These are phyloP conservation scores for Hucho hucho DNA, from an alignment of 2,113 vertebrate genomes.

Conservation along the genomic window DNA sequence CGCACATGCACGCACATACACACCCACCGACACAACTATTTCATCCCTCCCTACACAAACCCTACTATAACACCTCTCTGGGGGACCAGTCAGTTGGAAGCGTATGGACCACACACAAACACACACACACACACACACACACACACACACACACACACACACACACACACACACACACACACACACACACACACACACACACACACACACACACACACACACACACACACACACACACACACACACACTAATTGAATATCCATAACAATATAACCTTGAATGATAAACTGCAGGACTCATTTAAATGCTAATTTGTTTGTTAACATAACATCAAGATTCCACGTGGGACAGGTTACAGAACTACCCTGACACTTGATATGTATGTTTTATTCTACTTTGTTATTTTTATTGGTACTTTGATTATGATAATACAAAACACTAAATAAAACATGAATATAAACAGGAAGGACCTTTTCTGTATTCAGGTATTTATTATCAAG, in stretches of 20 bases:
- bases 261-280: constrained; percentile 84
- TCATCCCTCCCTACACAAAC: constrained; percentile 64
- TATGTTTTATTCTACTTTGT: constrained; percentile 81
- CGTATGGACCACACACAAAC: constrained; percentile 59
- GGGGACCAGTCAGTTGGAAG: constrained; percentile 68
- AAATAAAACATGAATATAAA: constrained; percentile 84
- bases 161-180: constrained; percentile 35
- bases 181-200: constrained; percentile 18
- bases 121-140: constrained; percentile 17
- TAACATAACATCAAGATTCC: constrained; percentile 83
- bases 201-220: constrained; percentile 40
- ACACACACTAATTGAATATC: constrained; percentile 77
- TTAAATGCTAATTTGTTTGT: constrained; percentile 87
- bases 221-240: constrained; percentile 20
- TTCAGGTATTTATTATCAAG: constrained; percentile 72
- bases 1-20: constrained; percentile 32
- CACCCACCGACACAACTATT: constrained; percentile 33
- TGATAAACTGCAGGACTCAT: constrained; percentile 81
- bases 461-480: constrained; percentile 75
- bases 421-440: constrained; percentile 83
- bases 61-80: constrained; percentile 69
- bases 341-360: constrained; percentile 75
- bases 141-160: constrained; percentile 36
- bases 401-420: constrained; percentile 82
- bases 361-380: constrained; percentile 80